A percentile compares a stretch with the other conserved stretches of the same genome.
These are phyloP conservation scores for Celastrina argiolus DNA, from an alignment of 2,888 invertebrate genomes.

Conservation along the genomic window DNA sequence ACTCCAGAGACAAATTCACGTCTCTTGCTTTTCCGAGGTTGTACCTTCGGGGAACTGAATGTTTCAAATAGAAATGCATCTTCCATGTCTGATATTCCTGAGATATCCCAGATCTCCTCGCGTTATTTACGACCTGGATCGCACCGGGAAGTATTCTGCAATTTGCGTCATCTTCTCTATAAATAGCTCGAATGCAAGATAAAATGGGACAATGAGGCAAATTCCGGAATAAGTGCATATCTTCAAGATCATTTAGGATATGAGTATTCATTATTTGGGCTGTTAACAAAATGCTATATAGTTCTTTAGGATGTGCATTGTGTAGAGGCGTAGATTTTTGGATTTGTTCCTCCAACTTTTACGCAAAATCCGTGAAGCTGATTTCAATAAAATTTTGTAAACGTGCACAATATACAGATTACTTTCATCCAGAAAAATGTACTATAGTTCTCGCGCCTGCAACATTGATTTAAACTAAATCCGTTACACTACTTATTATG, in stretches of 20 bases:
- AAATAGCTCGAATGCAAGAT: slow-evolving; percentile 41
- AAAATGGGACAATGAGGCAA: slow-evolving; percentile 25
- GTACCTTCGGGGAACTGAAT: neutral
- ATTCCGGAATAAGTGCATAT: slow-evolving; percentile 2
- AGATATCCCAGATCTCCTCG: slow-evolving; percentile 1
- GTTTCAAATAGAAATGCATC: neutral
- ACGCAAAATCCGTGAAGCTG: no score
- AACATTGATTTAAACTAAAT: slow-evolving; percentile 1
- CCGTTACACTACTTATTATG: neutral
- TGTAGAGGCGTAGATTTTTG: no score
- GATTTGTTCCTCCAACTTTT: no score
- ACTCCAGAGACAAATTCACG: neutral
- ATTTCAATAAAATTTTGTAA: no score
- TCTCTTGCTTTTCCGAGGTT: neutral
- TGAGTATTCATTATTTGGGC: neutral
- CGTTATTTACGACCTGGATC: neutral
- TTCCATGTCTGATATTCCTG: neutral
- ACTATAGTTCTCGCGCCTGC: no score
- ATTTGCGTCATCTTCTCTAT: slow-evolving; percentile 45
- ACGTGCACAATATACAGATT: no score
- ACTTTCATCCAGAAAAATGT: no score
- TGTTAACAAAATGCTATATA: no score
- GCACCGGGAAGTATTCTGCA: slow-evolving; percentile 29
- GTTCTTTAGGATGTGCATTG: no score
- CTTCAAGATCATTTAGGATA: neutral